A percentile compares a stretch with the other conserved stretches of the same genome.
These are phyloP conservation scores for Tyrophagus putrescentiae DNA, from an alignment of 1,140 invertebrate species.

Conservation along the genomic window DNA sequence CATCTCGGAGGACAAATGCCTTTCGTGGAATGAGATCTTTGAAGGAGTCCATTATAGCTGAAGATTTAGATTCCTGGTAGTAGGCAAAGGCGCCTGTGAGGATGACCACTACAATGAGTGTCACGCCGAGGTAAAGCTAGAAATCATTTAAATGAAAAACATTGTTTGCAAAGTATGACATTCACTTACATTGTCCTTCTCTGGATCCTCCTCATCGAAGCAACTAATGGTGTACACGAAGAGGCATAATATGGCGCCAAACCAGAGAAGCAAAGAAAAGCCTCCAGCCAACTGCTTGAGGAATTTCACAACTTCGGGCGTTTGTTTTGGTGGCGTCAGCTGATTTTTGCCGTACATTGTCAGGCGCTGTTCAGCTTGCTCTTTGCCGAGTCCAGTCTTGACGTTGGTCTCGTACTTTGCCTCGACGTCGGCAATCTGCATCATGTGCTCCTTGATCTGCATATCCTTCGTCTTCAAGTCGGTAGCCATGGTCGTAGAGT, in stretches of 20 bases:
- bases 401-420: slow-evolving; percentile 87
- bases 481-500: no score
- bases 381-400: slow-evolving; percentile 54
- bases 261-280: slow-evolving; percentile 59
- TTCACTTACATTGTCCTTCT: slow-evolving; percentile 35
- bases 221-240: slow-evolving; percentile 44
- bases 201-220: slow-evolving; percentile 32
- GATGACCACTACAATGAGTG: slow-evolving; percentile 84
- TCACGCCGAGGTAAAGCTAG: slow-evolving; percentile 78
- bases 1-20: slow-evolving; percentile 72
- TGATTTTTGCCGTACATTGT: slow-evolving; percentile 51
- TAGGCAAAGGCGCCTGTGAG: slow-evolving; percentile 94
- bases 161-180: not conserved
- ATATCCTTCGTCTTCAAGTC: slow-evolving; percentile 90
- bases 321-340: slow-evolving; percentile 45
- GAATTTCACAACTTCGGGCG: slow-evolving; percentile 49
- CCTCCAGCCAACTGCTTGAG: slow-evolving; percentile 50
- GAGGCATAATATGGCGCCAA: slow-evolving; percentile 54
- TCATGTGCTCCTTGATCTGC: slow-evolving; percentile 95
- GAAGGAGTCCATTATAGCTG: slow-evolving; percentile 56
- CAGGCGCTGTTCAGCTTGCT: slow-evolving; percentile 39
- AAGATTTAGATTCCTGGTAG: slow-evolving; percentile 89
- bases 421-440: slow-evolving; percentile 87
- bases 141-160: not conserved
- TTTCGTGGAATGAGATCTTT: slow-evolving; percentile 48